These are phyloP conservation scores for Parnassius orleans DNA, from an alignment of 2,888 invertebrate species.

Conservation along the genomic window DNA sequence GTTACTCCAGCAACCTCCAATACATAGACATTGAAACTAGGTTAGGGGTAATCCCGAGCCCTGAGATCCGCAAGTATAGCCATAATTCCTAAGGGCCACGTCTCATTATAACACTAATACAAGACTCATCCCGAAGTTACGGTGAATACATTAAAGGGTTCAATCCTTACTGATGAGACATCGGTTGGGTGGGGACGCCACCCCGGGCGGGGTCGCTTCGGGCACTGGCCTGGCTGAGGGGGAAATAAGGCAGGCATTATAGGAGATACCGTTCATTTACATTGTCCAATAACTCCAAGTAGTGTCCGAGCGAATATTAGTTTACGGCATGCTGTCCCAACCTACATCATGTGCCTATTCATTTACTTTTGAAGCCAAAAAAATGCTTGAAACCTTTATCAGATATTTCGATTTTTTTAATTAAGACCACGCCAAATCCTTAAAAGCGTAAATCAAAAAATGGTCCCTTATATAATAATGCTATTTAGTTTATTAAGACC, in stretches of 20 bases:
- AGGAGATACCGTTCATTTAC: constrained; percentile 81
- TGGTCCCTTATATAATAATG: too few relatives aligned
- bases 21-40: constrained; percentile 73
- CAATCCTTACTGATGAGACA: constrained; percentile 81
- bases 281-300: constrained; percentile 82
- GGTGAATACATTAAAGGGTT: constrained; percentile 81
- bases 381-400: background rate
- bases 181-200: constrained; percentile 63
- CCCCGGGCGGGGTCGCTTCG: constrained; percentile 62
- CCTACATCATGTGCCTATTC: constrained; percentile 31
- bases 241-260: constrained; percentile 79
- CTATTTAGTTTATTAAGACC: too few relatives aligned
- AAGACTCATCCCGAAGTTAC: constrained; percentile 81
- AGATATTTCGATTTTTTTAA: constrained; percentile 76
- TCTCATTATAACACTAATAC: constrained; percentile 82
- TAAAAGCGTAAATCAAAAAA: too few relatives aligned
- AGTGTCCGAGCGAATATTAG: constrained; percentile 80
- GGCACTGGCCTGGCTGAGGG: constrained; percentile 68
- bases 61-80: constrained; percentile 70
- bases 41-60: constrained; percentile 71
- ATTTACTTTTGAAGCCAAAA: constrained; percentile 3
- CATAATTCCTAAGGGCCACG: constrained; percentile 79
- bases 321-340: constrained; percentile 66
- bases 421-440: constrained; percentile 64
- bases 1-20: constrained; percentile 33